Base-by-base conservation (phyloP, 2,797 vertebrate genomes). In the Pangasius sanitwongsei region DNA sequence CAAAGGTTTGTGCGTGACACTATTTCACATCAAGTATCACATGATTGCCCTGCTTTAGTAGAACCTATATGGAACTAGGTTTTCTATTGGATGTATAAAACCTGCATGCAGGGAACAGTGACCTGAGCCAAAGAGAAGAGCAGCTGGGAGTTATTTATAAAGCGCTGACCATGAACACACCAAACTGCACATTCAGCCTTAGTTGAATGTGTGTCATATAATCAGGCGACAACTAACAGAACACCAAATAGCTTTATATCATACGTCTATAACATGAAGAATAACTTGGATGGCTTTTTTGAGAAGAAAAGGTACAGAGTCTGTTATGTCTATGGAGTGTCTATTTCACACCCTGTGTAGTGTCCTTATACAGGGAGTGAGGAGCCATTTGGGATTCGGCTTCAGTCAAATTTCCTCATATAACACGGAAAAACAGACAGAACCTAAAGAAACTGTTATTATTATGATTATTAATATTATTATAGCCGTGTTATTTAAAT, bases 91-190 rank as follows among this genome's bases (percentile, higher is more conserved):
- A 37, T 25, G 48, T 25, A 16, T 53, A 34, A 53, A 70, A 53
- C 1, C 65, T 25, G 44, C 44, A 53, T 53, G 65, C 53, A 69
- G 48, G 44, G 28, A 5, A 34, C 0, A 44, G n/a, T 34, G 31
- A 25, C 41, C 48, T 77, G 59, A 87, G 48, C 83, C 25, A 78
- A n/a, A 83, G 80, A 28, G 63, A 90, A 92, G 88, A 90, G 89
- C 93, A 95, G 94, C 94, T 94, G 95, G 82, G 87, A 90, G 94
- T 90, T 96, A 96, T 95, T 96, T 96, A 92, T 95, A 96, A 91
- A 90, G 69, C 41, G 55, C 77, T 89, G 89, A 92, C 3, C 37
- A 63, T 15, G 25, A 37, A 7, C 80, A 25, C 41, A 63, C 9
- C n/a, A 6, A 74, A 61, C 2, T 59, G 34, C 74, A 65, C n/a